These are phyloP conservation scores for Craseonycteris thonglongyai DNA, from an alignment of 2,113 vertebrate species.

Conservation along the genomic window DNA sequence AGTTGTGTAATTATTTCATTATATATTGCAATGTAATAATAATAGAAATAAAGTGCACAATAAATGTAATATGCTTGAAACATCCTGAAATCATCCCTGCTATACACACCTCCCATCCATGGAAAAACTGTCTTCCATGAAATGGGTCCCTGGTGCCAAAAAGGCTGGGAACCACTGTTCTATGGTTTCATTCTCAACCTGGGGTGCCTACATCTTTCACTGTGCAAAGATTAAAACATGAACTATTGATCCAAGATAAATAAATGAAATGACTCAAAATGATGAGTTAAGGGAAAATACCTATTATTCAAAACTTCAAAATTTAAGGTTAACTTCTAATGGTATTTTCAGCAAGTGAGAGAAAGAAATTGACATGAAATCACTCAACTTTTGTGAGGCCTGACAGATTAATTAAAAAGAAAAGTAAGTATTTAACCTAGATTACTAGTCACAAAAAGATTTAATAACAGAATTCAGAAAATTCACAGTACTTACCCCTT, in stretches of 20 bases:
- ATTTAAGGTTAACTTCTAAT: conserved; percentile 16
- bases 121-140: too few species aligned
- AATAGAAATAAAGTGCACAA: too few species aligned
- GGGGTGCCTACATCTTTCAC: not conserved
- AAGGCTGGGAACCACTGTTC: too few species aligned
- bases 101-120: too few species aligned
- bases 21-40: too few species aligned
- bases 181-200: not conserved
- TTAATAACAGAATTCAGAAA: not conserved
- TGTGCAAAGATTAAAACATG: conserved; percentile 10
- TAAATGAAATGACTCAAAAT: not conserved
- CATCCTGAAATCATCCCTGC: too few species aligned
- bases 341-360: conserved; percentile 10
- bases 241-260: not conserved
- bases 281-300: not conserved
- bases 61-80: too few species aligned
- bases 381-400: not conserved
- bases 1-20: too few species aligned
- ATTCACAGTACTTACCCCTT: not conserved
- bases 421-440: not conserved
- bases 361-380: not conserved
- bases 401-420: not conserved
- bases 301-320: conserved; percentile 2
- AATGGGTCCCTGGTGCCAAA: too few species aligned
- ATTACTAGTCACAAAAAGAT: not conserved